phyloP scores from a whole-genome alignment of 2,113 vertebrate species.

The Murina feae region DNA sequence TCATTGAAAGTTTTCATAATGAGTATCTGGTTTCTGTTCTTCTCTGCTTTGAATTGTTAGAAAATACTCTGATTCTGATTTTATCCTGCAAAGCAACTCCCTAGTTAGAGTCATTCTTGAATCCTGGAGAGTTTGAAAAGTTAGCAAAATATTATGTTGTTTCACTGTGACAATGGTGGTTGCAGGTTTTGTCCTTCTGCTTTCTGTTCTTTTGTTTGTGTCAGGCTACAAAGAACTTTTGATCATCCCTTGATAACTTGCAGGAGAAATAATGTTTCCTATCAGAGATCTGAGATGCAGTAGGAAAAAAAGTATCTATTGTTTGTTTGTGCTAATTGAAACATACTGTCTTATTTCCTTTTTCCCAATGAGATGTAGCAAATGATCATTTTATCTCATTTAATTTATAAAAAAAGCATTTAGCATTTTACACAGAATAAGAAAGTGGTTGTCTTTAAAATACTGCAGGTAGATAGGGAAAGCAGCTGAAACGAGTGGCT shows the following conservation, averaged over 20 bases:
- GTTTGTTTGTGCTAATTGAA: conserved; percentile 24
- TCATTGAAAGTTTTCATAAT: background rate
- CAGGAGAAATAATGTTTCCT: conserved; percentile 17
- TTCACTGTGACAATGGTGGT: background rate
- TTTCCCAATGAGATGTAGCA: background rate
- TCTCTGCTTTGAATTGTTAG: background rate
- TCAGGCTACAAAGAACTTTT: background rate
- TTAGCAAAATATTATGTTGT: background rate
- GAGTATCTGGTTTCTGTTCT: background rate
- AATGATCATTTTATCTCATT: background rate
- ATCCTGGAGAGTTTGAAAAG: background rate
- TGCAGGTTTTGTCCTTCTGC: conserved; percentile 33
- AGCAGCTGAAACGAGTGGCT: too few relatives aligned
- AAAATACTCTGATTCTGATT: background rate
- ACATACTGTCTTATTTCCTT: background rate
- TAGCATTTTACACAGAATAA: conserved; percentile 37
- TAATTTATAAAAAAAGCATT: background rate
- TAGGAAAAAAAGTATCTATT: conserved; percentile 16
- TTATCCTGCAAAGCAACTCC: background rate
- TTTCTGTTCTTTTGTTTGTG: conserved; percentile 24
- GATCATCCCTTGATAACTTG: conserved; percentile 1
- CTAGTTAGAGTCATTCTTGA: background rate
- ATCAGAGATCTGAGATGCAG: conserved; percentile 6
- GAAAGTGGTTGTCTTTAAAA: conserved; percentile 30
- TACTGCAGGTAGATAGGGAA: background rate